Percentiles rank a stretch among this genome's conserved stretches.
Evolutionary conservation across 2,888 invertebrate genomes (phyloP).

Genomic region (Synergus japonicus): DNA sequence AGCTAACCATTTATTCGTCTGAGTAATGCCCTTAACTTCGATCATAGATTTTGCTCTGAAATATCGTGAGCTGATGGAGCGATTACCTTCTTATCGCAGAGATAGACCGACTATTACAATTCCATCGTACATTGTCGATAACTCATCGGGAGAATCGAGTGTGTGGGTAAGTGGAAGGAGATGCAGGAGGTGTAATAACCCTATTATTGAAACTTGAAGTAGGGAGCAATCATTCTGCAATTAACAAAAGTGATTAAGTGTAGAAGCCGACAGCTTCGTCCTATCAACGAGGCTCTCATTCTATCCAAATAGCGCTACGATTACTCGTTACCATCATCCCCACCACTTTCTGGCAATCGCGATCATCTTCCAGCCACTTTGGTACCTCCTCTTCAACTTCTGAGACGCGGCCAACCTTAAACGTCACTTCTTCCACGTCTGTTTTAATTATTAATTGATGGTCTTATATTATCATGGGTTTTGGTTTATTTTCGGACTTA

Average conservation of each 20-base stretch:
- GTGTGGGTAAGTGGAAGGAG: conserved; percentile 42
- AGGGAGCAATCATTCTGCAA: conserved; percentile 72
- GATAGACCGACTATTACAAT: background rate
- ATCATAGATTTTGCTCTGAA: too few relatives aligned
- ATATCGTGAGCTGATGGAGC: too few relatives aligned
- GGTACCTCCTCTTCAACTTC: background rate
- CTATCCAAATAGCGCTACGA: conserved; percentile 38
- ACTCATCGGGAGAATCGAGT: conserved; percentile 5
- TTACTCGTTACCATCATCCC: conserved; percentile 39
- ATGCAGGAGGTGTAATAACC: conserved; percentile 65
- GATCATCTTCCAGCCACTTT: conserved; percentile 5
- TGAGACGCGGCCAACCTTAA: conserved; percentile 8
- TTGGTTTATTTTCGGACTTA: background rate
- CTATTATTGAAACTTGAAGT: conserved; percentile 74
- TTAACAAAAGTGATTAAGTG: conserved; percentile 75
- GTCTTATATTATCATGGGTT: background rate
- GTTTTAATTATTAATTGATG: conserved; percentile 47
- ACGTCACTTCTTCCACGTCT: conserved; percentile 43
- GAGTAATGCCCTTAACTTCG: too few relatives aligned
- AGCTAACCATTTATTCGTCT: too few relatives aligned
- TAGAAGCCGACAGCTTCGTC: conserved; percentile 58
- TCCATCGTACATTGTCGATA: conserved; percentile 13
- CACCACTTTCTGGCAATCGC: conserved; percentile 29
- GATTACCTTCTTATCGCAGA: too few relatives aligned
- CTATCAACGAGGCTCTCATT: conserved; percentile 33